Base-by-base conservation (phyloP, 2,113 vertebrate genomes). In the Mirza zaza region DNA sequence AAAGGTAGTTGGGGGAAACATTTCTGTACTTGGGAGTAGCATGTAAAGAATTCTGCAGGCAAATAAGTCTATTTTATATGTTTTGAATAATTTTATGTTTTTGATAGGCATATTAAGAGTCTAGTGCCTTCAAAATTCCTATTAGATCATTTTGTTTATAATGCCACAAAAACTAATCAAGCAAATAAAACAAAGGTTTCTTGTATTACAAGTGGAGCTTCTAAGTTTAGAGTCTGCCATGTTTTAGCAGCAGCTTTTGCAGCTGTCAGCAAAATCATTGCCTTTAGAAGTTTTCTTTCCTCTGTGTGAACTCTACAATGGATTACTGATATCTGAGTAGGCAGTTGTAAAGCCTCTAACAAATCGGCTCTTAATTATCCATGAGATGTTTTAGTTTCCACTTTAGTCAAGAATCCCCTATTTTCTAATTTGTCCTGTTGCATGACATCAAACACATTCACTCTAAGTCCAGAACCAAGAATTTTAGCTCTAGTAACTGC, bases 261-360 rank as follows among this genome's bases (percentile, higher is more conserved):
- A 91, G 29, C 14, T 91, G 85, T 83, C 29, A 75, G 63, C 48
- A 96, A 91, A 95, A 94, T 57, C 71, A 76, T 36, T 80, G 71
- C n/a, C n/a, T 89, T 91, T 63, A 96, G 45, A 87, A 77, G 71
- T 94, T 81, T 65, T n/a, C 75, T 68, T 80, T 80, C 67, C 55
- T 57, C 29, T 42, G 12, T 79, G 34, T 84, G 45, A 71, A 25
- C 45, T 95, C 50, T 71, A 90, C 13, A 76, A 15, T 95, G n/a
- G n/a, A 68, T 87, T 68, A 87, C 36, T 57, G 59, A 83, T 90
- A 93, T 57, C 48, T 84, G 76, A 79, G 15, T 61, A 83, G 57
- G 73, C 81, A 68, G 5, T 61, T 97, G 39, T 59, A 73, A 95
- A 83, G 6, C 11, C 17, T 87, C 55, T 90, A 80, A 84, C 39